A percentile compares a stretch with the other conserved stretches of the same genome.
These are phyloP conservation scores for Cheilosia grossa DNA, from an alignment of 2,888 invertebrate genomes.

Conservation along the genomic window DNA sequence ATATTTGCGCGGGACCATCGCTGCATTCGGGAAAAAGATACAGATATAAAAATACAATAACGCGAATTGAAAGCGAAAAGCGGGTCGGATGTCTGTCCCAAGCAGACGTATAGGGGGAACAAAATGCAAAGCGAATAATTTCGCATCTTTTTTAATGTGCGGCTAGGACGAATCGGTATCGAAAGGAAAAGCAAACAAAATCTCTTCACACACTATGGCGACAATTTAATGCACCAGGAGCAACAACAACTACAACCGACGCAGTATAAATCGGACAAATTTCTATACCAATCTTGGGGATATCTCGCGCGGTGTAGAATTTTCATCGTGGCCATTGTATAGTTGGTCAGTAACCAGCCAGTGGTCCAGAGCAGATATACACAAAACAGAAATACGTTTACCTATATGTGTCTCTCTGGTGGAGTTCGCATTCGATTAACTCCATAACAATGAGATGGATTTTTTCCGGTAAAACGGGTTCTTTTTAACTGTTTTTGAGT, in stretches of 20 bases:
- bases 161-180: conserved; percentile 62
- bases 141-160: conserved; percentile 68
- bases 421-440: conserved; percentile 74
- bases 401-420: conserved; percentile 59
- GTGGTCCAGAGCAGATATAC: conserved; percentile 55
- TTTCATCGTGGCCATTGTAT: conserved; percentile 63
- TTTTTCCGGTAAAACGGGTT: conserved; percentile 75
- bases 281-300: conserved; percentile 69
- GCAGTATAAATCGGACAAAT: conserved; percentile 72
- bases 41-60: conserved; percentile 70
- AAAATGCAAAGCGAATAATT: conserved; percentile 66
- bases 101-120: conserved; percentile 38
- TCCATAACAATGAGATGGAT: conserved; percentile 74
- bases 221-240: conserved; percentile 56
- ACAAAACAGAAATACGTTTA: conserved; percentile 64
- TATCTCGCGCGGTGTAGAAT: conserved; percentile 60
- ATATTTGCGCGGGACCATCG: conserved; percentile 37
- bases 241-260: conserved; percentile 16
- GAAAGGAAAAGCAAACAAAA: conserved; percentile 18
- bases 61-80: conserved; percentile 65
- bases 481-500: conserved; percentile 71
- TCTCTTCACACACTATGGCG: conserved; percentile 64
- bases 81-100: conserved; percentile 61
- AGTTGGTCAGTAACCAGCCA: conserved; percentile 56
- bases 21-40: conserved; percentile 67